Evolutionary conservation across 2,113 vertebrate genomes (phyloP).

Genomic region (Lagopus muta): DNA sequence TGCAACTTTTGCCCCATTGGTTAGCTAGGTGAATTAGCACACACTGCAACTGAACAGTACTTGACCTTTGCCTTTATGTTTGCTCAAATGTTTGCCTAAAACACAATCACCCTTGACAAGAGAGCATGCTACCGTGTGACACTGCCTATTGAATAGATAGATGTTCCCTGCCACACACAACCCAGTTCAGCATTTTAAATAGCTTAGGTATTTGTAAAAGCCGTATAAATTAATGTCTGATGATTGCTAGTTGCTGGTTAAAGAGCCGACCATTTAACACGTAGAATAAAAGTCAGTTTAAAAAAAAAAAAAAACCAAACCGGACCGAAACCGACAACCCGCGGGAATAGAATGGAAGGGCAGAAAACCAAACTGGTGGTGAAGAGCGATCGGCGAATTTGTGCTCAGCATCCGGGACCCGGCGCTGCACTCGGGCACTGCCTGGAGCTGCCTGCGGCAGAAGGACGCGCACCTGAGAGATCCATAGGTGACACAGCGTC

Average conservation of each 20-base stretch:
- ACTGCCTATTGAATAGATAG: slow-evolving; percentile 93
- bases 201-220: slow-evolving; percentile 88
- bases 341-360: neutral
- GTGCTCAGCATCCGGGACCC: neutral
- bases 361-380: slow-evolving; percentile 40
- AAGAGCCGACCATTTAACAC: slow-evolving; percentile 66
- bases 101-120: slow-evolving; percentile 97
- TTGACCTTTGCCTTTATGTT: slow-evolving; percentile 99
- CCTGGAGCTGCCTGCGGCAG: neutral
- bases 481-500: neutral
- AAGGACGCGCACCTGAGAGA: neutral
- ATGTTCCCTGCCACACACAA: slow-evolving; percentile 89
- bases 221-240: slow-evolving; percentile 82
- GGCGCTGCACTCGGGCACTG: neutral
- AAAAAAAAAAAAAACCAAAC: slow-evolving; percentile 22
- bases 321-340: neutral
- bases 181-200: slow-evolving; percentile 83
- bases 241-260: slow-evolving; percentile 78
- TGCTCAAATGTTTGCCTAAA: slow-evolving; percentile 98
- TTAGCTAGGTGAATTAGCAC: slow-evolving; percentile 94
- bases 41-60: slow-evolving; percentile 96
- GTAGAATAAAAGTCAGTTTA: slow-evolving; percentile 10
- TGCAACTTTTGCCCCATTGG: slow-evolving; percentile 90
- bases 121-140: slow-evolving; percentile 93
- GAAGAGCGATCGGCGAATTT: slow-evolving; percentile 7